Percentiles rank a stretch among this genome's conserved stretches.
phyloP scores from a whole-genome alignment of 2,888 invertebrate species.

The Leptura quadrifasciata region DNA sequence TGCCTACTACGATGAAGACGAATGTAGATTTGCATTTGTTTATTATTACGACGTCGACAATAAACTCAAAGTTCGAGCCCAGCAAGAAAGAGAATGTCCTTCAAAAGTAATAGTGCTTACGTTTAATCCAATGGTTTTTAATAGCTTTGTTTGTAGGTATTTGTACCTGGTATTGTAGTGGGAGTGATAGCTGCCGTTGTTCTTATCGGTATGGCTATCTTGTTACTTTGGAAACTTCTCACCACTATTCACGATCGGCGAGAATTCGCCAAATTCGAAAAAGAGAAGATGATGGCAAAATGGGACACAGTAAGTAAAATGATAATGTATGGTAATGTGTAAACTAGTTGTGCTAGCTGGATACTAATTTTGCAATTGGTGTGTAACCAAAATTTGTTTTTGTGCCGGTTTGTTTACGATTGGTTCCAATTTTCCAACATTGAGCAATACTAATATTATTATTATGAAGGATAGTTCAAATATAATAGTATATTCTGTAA shows the following conservation, averaged over 20 bases:
- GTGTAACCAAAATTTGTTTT: too few relatives aligned
- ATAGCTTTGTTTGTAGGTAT: slow-evolving; percentile 55
- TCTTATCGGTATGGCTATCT: slow-evolving; percentile 92
- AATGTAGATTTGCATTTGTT: slow-evolving; percentile 92
- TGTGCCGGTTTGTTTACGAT: too few relatives aligned
- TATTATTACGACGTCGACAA: slow-evolving; percentile 86
- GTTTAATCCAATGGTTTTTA: slow-evolving; percentile 22
- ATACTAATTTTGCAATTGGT: too few relatives aligned
- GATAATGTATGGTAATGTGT: slow-evolving; percentile 19
- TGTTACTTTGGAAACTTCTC: slow-evolving; percentile 97
- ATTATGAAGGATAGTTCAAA: too few relatives aligned
- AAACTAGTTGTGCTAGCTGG: slow-evolving; percentile 9
- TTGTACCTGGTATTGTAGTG: slow-evolving; percentile 84
- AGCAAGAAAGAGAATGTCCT: slow-evolving; percentile 90
- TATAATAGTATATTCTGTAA: too few relatives aligned
- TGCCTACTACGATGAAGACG: slow-evolving; percentile 90
- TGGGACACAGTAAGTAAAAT: slow-evolving; percentile 93
- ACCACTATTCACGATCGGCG: slow-evolving; percentile 97
- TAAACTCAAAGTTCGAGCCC: slow-evolving; percentile 84
- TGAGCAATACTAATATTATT: too few relatives aligned
- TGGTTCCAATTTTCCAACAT: too few relatives aligned
- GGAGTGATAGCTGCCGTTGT: slow-evolving; percentile 98
- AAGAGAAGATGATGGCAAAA: slow-evolving; percentile 97
- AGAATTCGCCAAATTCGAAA: slow-evolving; percentile 98
- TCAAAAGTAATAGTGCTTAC: slow-evolving; percentile 78